These are phyloP conservation scores for Syrmaticus mikado DNA, from an alignment of 2,113 vertebrate genomes.

Conservation along the genomic window DNA sequence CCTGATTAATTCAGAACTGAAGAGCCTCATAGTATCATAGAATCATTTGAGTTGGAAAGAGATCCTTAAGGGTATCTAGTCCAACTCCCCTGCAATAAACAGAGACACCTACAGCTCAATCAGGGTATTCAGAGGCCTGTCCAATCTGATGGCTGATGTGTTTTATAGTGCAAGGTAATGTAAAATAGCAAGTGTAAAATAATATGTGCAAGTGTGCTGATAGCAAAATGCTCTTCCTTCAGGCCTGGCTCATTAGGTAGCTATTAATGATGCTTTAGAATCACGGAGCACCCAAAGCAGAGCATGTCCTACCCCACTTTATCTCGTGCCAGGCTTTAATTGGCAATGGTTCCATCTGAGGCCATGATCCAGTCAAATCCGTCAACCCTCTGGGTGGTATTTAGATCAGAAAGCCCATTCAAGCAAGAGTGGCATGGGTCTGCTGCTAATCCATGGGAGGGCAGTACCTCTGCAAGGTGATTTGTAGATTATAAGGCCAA, in stretches of 20 bases:
- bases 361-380: slow-evolving; percentile 67
- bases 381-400: slow-evolving; percentile 56
- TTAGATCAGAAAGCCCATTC: slow-evolving; percentile 68
- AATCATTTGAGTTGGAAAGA: too few relatives aligned
- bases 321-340: slow-evolving; percentile 45
- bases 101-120: too few relatives aligned
- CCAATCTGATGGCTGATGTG: not conserved
- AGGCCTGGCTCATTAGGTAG: not conserved
- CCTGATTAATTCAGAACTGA: not conserved
- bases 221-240: not conserved
- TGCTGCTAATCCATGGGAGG: slow-evolving; percentile 58
- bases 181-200: not conserved
- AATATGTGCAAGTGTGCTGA: not conserved
- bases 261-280: not conserved
- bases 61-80: too few relatives aligned
- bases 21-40: not conserved
- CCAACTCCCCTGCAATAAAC: too few relatives aligned
- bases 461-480: slow-evolving; percentile 62
- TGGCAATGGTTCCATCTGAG: slow-evolving; percentile 59
- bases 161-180: not conserved
- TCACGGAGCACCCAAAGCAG: not conserved
- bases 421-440: slow-evolving; percentile 55
- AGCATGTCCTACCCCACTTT: not conserved
- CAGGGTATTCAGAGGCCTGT: too few relatives aligned
- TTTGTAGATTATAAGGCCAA: slow-evolving; percentile 72